A percentile compares a stretch with the other conserved stretches of the same genome.
Conservation (phyloP, 2,113 vertebrate genomes). For the Eleginops maclovinus region DNA sequence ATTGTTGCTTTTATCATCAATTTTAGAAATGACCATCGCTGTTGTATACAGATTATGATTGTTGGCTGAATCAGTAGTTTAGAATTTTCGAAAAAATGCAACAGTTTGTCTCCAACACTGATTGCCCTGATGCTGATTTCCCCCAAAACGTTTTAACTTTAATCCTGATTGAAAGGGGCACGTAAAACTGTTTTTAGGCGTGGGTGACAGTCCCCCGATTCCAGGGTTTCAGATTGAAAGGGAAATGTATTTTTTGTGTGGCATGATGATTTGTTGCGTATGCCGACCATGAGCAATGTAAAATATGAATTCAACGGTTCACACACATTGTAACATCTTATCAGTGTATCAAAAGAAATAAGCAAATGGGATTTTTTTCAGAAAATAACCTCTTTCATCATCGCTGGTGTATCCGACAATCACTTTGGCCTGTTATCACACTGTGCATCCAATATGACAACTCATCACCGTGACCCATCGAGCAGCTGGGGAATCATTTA, state of each 20-base stretch:
- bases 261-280: no score
- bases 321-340: neutral
- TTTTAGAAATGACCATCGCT: neutral
- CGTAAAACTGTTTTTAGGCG: no score
- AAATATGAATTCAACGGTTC: neutral
- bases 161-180: no score
- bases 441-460: constrained; percentile 7
- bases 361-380: constrained; percentile 5
- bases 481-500: constrained; percentile 38
- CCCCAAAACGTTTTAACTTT: no score
- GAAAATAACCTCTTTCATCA: neutral
- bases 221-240: no score
- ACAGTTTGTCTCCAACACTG: no score
- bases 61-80: neutral
- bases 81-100: no score
- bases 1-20: neutral
- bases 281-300: neutral
- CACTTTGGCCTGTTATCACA: constrained; percentile 1
- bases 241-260: no score
- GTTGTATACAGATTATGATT: neutral
- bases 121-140: no score
- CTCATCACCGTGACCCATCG: constrained; percentile 52
- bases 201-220: no score
- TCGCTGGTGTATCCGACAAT: constrained; percentile 11
- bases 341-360: neutral